phyloP scores from a whole-genome alignment of 2,113 vertebrate genomes.

The Pogona vitticeps region DNA sequence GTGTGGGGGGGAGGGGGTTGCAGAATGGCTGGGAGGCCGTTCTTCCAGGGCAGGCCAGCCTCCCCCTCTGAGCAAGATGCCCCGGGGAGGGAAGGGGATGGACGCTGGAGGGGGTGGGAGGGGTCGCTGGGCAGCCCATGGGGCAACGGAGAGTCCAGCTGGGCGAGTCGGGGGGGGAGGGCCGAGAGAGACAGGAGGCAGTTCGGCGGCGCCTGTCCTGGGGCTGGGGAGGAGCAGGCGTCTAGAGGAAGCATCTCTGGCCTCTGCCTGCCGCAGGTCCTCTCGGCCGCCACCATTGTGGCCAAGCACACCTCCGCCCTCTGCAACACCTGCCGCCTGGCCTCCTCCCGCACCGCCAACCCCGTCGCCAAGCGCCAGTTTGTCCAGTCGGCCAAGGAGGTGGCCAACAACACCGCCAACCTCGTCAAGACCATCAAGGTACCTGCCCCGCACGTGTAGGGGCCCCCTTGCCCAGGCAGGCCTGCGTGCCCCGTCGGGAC shows the following conservation, averaged over 20 bases:
- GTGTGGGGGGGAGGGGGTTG: too few species aligned
- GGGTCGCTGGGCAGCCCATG: background rate
- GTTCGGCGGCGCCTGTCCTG: too few species aligned
- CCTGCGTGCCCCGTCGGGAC: too few species aligned
- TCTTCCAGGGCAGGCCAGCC: too few species aligned
- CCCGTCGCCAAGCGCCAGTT: conserved; percentile 98
- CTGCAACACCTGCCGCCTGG: conserved; percentile 95
- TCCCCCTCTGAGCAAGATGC: background rate
- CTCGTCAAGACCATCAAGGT: conserved; percentile 99
- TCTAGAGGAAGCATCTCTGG: too few species aligned
- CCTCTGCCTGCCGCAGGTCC: conserved; percentile 77
- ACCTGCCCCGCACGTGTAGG: background rate
- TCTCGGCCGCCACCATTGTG: conserved; percentile 96
- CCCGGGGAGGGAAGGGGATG: too few species aligned
- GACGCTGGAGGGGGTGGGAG: background rate
- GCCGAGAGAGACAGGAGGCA: too few species aligned
- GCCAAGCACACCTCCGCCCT: conserved; percentile 97
- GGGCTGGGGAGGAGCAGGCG: too few species aligned
- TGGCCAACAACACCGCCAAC: conserved; percentile 98
- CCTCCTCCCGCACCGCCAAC: conserved; percentile 92
- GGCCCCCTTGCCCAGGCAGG: too few species aligned
- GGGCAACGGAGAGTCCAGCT: too few species aligned
- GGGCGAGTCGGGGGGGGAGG: too few species aligned
- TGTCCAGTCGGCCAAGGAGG: conserved; percentile 97
- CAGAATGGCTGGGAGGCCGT: background rate